A percentile compares a stretch with the other conserved stretches of the same genome.
Evolutionary conservation across 1,140 invertebrate genomes (phyloP).

Genomic region (Bombus pascuorum): DNA sequence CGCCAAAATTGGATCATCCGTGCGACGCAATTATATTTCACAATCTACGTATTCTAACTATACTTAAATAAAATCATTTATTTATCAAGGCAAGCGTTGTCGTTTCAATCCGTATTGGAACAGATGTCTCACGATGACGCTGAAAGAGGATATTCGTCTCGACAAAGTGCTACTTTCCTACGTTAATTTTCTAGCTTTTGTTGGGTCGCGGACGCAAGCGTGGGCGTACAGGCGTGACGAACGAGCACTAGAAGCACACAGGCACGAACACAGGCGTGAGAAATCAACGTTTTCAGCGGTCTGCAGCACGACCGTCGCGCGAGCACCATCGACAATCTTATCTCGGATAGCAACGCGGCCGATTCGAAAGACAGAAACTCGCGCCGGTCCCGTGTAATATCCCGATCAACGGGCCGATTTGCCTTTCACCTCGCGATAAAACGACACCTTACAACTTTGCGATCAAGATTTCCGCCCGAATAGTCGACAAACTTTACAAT

Average conservation of each 20-base stretch:
- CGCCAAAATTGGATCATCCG: too few relatives aligned
- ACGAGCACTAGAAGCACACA: slow-evolving; percentile 28
- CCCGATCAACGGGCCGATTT: slow-evolving; percentile 34
- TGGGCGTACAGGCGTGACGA: slow-evolving; percentile 50
- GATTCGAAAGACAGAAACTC: slow-evolving; percentile 30
- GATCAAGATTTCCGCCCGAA: not conserved
- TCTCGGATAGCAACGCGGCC: slow-evolving; percentile 36
- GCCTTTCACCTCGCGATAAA: slow-evolving; percentile 36
- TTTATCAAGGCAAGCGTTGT: not conserved
- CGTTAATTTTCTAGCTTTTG: slow-evolving; percentile 55
- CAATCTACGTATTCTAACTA: not conserved
- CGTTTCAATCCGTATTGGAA: not conserved
- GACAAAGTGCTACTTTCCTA: slow-evolving; percentile 54
- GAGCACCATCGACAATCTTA: slow-evolving; percentile 35
- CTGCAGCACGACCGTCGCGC: slow-evolving; percentile 15
- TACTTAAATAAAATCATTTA: too few relatives aligned
- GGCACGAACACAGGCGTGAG: slow-evolving; percentile 23
- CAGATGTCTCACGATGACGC: not conserved
- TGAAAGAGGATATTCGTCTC: slow-evolving; percentile 24
- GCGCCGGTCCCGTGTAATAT: slow-evolving; percentile 32
- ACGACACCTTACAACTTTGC: not conserved
- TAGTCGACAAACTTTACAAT: too few relatives aligned
- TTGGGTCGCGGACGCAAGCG: slow-evolving; percentile 25
- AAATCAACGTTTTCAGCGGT: slow-evolving; percentile 31
- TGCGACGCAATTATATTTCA: not conserved